Percentiles rank a stretch among this genome's conserved stretches.
These are phyloP conservation scores for Coccyzus lansbergi DNA, from an alignment of 2,797 vertebrate species.

Conservation along the genomic window DNA sequence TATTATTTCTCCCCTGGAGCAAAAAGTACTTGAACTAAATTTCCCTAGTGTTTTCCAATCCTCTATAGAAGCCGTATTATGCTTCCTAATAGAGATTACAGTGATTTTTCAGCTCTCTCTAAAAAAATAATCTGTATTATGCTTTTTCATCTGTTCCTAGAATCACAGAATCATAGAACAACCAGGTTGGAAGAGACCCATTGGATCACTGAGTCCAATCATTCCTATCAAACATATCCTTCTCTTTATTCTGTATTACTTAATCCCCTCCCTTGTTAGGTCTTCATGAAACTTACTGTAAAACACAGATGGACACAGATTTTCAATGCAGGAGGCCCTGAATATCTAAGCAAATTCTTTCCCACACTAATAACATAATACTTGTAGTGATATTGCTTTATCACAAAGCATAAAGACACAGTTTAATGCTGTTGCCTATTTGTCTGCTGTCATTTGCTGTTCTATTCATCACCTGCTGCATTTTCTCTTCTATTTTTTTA, in stretches of 20 bases:
- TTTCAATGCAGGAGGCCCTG: background rate
- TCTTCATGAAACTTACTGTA: background rate
- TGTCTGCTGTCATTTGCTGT: constrained; percentile 38
- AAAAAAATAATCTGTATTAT: background rate
- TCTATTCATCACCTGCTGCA: constrained; percentile 38
- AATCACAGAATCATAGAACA: too few relatives aligned
- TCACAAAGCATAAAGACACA: background rate
- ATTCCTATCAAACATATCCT: too few relatives aligned
- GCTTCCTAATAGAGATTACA: background rate
- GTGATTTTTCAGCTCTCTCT: constrained; percentile 3
- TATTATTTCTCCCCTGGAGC: constrained; percentile 2
- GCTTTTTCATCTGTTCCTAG: background rate
- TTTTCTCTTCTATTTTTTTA: constrained; percentile 47
- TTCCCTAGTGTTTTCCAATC: constrained; percentile 4
- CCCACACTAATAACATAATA: background rate
- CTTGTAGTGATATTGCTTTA: background rate
- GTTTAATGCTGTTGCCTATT: constrained; percentile 41
- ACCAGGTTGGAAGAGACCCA: too few relatives aligned
- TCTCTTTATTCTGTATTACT: background rate
- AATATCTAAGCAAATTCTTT: background rate
- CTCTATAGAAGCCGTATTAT: background rate
- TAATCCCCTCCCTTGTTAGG: background rate
- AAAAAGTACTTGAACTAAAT: constrained; percentile 23
- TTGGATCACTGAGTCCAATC: too few relatives aligned
- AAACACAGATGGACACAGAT: background rate